phyloP scores from a whole-genome alignment of 2,888 invertebrate genomes.

The Dorcus hopei region DNA sequence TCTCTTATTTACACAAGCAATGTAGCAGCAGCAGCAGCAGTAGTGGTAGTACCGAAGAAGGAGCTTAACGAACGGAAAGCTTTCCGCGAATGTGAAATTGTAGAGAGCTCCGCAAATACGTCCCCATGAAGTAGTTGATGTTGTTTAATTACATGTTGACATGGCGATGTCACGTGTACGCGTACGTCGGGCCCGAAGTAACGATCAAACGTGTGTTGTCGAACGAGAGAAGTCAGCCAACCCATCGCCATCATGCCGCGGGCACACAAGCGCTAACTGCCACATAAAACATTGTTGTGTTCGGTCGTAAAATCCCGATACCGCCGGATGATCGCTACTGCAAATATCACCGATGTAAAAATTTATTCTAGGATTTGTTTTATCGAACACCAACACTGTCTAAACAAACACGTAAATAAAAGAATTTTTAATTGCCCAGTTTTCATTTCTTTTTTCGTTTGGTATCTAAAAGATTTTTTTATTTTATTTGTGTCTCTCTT shows the following conservation, averaged over 20 bases:
- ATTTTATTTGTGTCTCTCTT: too few species aligned
- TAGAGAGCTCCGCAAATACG: not conserved
- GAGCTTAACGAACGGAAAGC: not conserved
- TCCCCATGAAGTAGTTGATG: slow-evolving; percentile 5
- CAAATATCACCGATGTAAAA: not conserved
- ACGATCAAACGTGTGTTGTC: slow-evolving; percentile 22
- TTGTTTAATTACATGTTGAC: slow-evolving; percentile 24
- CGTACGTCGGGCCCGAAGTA: slow-evolving; percentile 11
- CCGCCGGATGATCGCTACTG: slow-evolving; percentile 2
- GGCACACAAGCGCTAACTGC: not conserved
- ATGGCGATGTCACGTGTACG: slow-evolving; percentile 23
- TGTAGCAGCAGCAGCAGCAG: too few species aligned
- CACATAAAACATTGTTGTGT: slow-evolving; percentile 1
- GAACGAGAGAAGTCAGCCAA: slow-evolving; percentile 1
- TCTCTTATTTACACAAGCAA: too few species aligned
- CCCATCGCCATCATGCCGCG: not conserved
- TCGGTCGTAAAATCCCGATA: slow-evolving; percentile 2
- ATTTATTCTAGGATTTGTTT: not conserved
- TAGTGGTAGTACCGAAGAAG: too few species aligned
- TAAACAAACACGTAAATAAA: too few species aligned
- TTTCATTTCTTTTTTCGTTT: too few species aligned
- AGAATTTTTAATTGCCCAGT: too few species aligned
- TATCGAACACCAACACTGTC: not conserved
- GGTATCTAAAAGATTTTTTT: too few species aligned
- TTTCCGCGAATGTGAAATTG: not conserved